phyloP scores from a whole-genome alignment of 2,113 vertebrate genomes.

The Vimba vimba region DNA sequence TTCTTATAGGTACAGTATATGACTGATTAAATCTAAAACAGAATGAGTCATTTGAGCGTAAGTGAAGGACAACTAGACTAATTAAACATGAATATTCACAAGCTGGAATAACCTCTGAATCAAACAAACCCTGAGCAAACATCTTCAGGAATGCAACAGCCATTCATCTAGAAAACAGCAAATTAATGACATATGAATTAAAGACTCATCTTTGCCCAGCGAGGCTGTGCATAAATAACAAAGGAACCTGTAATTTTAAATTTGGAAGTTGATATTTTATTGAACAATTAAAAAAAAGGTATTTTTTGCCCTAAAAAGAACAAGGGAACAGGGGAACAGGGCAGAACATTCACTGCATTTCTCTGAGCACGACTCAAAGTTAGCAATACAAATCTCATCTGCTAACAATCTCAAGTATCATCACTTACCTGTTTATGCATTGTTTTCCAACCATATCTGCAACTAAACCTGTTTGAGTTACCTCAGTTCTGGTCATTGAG shows the following conservation, averaged over 20 bases:
- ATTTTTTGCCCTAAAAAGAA: neutral
- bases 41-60: constrained; percentile 18
- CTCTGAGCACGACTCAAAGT: too few relatives aligned
- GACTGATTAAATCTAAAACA: neutral
- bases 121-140: neutral
- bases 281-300: neutral
- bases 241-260: neutral
- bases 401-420: too few relatives aligned
- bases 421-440: too few relatives aligned
- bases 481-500: too few relatives aligned
- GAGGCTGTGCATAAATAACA: neutral
- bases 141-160: neutral
- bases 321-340: neutral
- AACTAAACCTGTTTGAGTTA: too few relatives aligned
- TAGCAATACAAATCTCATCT: too few relatives aligned
- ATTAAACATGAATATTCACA: constrained; percentile 32
- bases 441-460: too few relatives aligned
- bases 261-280: neutral
- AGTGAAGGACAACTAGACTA: constrained; percentile 7
- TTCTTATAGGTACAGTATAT: too few relatives aligned
- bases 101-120: constrained; percentile 1
- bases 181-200: neutral
- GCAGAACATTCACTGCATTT: too few relatives aligned
- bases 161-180: neutral
- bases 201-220: neutral